Evolutionary conservation across 2,113 vertebrate genomes (phyloP).

Genomic region (Electrona antarctica): DNA sequence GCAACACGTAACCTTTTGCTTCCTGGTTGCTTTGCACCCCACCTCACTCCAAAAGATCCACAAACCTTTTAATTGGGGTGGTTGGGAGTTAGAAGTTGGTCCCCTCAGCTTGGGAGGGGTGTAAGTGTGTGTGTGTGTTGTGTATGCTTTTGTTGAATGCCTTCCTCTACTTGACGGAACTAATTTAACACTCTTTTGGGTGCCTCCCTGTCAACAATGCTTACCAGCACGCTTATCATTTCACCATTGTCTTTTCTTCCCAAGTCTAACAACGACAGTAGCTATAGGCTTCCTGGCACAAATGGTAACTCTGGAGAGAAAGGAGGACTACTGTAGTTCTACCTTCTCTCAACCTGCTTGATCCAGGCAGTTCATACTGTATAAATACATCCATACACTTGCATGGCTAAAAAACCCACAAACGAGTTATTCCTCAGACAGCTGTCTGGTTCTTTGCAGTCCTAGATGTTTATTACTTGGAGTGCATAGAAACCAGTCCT

Average conservation of each 20-base stretch:
- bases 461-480: no score
- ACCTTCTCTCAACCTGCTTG: conserved; percentile 21
- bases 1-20: conserved; percentile 6
- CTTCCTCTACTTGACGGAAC: conserved; percentile 11
- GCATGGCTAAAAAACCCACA: conserved; percentile 52
- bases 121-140: conserved; percentile 8
- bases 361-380: conserved; percentile 35
- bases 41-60: conserved; percentile 36
- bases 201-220: conserved; percentile 18
- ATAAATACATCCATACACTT: conserved; percentile 24
- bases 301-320: conserved; percentile 32
- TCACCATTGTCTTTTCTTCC: conserved; percentile 38
- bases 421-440: conserved; percentile 4
- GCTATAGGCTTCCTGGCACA: conserved; percentile 16
- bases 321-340: conserved; percentile 17
- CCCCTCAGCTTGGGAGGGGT: conserved; percentile 49
- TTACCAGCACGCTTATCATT: conserved; percentile 59
- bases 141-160: conserved; percentile 29
- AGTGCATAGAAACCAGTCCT: no score
- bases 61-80: conserved; percentile 37
- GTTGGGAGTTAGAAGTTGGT: conserved; percentile 40
- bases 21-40: conserved; percentile 25
- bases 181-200: conserved; percentile 19
- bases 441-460: neutral
- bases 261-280: conserved; percentile 30